Percentiles rank a stretch among this genome's conserved stretches.
Evolutionary conservation across 1,140 invertebrate genomes (phyloP).

Genomic region (Ostrea edulis): DNA sequence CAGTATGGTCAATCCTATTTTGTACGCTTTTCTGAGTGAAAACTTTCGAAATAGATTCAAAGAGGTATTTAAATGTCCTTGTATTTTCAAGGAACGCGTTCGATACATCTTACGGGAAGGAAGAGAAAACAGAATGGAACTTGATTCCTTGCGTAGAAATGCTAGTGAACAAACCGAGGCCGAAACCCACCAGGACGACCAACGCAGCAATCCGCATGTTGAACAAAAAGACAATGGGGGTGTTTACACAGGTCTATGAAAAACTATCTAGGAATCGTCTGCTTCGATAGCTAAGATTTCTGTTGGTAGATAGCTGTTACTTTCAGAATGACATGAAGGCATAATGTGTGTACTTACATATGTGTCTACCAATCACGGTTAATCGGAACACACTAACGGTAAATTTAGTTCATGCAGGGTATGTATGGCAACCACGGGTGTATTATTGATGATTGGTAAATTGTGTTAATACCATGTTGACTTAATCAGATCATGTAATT

Average conservation of each 20-base stretch:
- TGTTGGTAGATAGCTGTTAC: too few species aligned
- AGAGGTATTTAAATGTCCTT: slow-evolving; percentile 83
- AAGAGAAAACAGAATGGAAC: not conserved
- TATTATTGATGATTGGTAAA: too few species aligned
- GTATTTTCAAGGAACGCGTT: not conserved
- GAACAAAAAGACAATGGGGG: not conserved
- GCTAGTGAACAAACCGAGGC: not conserved
- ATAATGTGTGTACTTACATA: too few species aligned
- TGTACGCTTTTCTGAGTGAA: slow-evolving; percentile 90
- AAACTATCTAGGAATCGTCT: not conserved
- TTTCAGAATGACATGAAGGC: too few species aligned
- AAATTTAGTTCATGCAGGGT: too few species aligned
- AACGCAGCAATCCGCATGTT: not conserved
- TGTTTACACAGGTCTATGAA: not conserved
- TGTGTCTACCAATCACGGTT: too few species aligned
- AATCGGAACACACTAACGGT: too few species aligned
- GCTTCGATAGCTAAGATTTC: too few species aligned
- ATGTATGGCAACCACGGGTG: too few species aligned
- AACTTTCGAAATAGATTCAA: slow-evolving; percentile 87
- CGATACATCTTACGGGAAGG: not conserved
- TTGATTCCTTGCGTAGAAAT: not conserved
- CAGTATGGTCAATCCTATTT: slow-evolving; percentile 87
- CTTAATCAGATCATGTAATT: too few species aligned
- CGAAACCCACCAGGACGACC: not conserved
- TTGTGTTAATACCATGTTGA: too few species aligned